Base-by-base conservation (phyloP, 2,113 vertebrate species). In the Alethe diademata region DNA sequence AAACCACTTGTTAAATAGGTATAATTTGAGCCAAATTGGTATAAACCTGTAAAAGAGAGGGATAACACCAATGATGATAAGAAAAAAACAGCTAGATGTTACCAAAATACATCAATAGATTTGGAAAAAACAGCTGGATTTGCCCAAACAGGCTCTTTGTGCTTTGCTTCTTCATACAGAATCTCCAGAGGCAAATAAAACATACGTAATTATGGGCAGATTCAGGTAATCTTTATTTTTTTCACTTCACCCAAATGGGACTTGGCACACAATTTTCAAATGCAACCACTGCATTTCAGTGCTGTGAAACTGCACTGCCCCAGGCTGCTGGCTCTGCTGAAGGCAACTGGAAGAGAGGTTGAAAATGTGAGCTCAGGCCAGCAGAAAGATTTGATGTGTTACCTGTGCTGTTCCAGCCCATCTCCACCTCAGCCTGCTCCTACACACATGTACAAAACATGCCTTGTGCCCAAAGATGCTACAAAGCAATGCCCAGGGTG, bases 371-470 rank as follows among this genome's bases (percentile, higher is more conserved):
- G 56, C 45, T 54, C 19, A 11, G 31, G 38, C 42, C 66, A 71
- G 70, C 31, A 66, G 51, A 54, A 60, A 38, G 15, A 16, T 66
- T 14, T 36, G 23, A 6, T 28, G 5, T 70, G 48, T 26, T 2
- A 0, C 35, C 35, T 25, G 15, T 66, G 25, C 51, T 29, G 23
- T 23, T 47, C 70, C 58, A 64, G 9, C 25, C 35, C 17, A 3
- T 50, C 9, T 33, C 35, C 22, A 62, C 14, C 38, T 35, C 40
- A 47, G n/a, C n/a, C 62, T 31, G 23, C 47, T 26, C 33, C n/a
- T 2, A 28, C 14, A 23, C 12, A 13, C 3, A 1, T 6, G 25
- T 19, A 17, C 18, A 48, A 15, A 25, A 18, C 64, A 8, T 2
- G 0, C 12, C 33, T 43, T 1, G 2, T 8, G 23, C 12, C 14